Conservation (phyloP, 2,113 vertebrate species). For the Bombycilla garrulus region DNA sequence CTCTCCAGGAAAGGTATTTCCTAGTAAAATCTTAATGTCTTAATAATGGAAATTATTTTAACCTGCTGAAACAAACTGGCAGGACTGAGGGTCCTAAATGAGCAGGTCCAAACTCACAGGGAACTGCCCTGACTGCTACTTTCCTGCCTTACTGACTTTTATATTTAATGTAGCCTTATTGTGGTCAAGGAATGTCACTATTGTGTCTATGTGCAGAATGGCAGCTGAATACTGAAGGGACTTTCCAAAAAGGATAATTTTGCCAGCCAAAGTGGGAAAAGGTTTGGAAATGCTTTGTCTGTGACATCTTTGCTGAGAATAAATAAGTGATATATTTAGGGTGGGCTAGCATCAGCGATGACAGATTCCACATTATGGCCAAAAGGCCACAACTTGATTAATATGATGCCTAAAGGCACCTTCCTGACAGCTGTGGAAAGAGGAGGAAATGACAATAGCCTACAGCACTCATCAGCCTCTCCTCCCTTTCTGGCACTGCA, state of each 20-base stretch:
- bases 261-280: background rate
- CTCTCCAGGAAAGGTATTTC: background rate
- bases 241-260: background rate
- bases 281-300: background rate
- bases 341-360: background rate
- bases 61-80: background rate
- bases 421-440: background rate
- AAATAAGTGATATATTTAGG: background rate
- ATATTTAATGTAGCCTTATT: background rate
- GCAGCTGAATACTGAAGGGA: background rate
- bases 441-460: slow-evolving; percentile 32
- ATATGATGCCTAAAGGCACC: slow-evolving; percentile 29
- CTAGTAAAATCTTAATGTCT: background rate
- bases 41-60: background rate
- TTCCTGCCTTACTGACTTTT: background rate
- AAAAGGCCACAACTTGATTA: slow-evolving; percentile 53
- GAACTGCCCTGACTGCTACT: background rate
- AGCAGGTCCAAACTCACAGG: background rate
- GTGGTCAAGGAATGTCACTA: background rate
- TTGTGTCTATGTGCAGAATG: background rate
- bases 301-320: background rate
- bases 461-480: slow-evolving; percentile 27
- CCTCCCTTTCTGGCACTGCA: background rate
- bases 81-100: background rate
- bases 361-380: slow-evolving; percentile 1